Percentiles rank a stretch among this genome's conserved stretches.
Evolutionary conservation across 2,888 invertebrate genomes (phyloP).

Genomic region (Hirtodrosophila trivittata): DNA sequence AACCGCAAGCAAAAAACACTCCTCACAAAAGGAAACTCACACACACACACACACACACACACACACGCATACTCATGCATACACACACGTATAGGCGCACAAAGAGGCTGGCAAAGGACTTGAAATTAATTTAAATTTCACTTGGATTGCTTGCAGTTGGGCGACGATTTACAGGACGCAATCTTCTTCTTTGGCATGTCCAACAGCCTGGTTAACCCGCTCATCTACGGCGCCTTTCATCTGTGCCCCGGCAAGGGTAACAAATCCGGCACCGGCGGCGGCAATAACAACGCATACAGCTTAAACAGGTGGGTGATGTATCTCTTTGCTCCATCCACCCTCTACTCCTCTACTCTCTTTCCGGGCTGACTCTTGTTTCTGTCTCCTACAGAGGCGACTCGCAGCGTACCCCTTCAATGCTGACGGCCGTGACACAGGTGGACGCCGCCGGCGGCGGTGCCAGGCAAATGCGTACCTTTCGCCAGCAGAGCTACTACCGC

Average conservation of each 20-base stretch:
- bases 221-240: conserved; percentile 95
- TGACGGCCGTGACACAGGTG: conserved; percentile 83
- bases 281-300: conserved; percentile 81
- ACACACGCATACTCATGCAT: too few relatives aligned
- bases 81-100: too few relatives aligned
- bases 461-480: conserved; percentile 78
- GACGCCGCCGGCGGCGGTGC: conserved; percentile 77
- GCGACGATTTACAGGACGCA: conserved; percentile 88
- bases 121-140: conserved; percentile 49
- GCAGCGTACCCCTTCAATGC: conserved; percentile 83
- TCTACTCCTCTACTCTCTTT: background rate
- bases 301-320: conserved; percentile 77
- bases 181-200: conserved; percentile 95
- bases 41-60: background rate
- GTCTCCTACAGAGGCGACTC: conserved; percentile 80
- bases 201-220: conserved; percentile 92
- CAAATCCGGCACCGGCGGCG: conserved; percentile 67
- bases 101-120: background rate
- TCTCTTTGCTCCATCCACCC: background rate
- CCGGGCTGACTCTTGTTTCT: background rate
- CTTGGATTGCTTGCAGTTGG: conserved; percentile 85
- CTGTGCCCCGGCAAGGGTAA: conserved; percentile 87
- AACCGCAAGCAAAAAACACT: background rate
- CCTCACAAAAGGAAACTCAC: background rate
- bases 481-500: conserved; percentile 81